Base-by-base conservation (phyloP, 1,140 invertebrate species). In the Parasteatoda tepidariorum region DNA sequence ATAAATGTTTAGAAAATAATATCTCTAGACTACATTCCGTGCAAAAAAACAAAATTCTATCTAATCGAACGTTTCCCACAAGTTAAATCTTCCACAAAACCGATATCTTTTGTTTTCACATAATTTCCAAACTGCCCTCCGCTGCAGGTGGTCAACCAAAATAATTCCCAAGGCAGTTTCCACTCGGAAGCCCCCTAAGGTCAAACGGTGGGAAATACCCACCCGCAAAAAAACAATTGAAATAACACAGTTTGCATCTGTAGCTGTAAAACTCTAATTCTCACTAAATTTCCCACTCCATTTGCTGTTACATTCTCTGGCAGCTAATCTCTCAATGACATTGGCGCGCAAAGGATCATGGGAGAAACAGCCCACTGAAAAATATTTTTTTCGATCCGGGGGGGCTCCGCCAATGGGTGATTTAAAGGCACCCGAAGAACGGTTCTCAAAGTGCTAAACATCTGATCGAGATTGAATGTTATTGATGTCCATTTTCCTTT, bases 31-130 rank as follows among this genome's bases (percentile, higher is more conserved):
- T n/a, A n/a, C n/a, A n/a, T n/a, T n/a, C n/a, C n/a, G n/a, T n/a
- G n/a, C n/a, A n/a, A n/a, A n/a, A n/a, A n/a, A n/a, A n/a, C n/a
- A n/a, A n/a, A n/a, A n/a, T n/a, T n/a, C n/a, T n/a, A n/a, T n/a
- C n/a, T n/a, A n/a, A n/a, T n/a, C n/a, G 4, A 48, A 48, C 38
- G 18, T 9, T 48, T 48, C 18, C 4, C 9, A 4, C 38, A 48
- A 1, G 18, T 4, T 9, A 48, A 48, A 13, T 13, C 18, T 48
- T 48, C 38, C 38, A 71, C 66, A 48, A 68, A 59, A 71, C 41
- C 22, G 57, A 59, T 59, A 9, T 57, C 68, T 71, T 38, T 71
- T 71, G 68, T 71, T 71, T 71, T 30, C 68, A 71, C 68, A 22
- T 71, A 38, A n/a, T 71, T 57, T 38, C 30, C 68, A 71, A 71